Evolutionary conservation across 2,797 vertebrate genomes (phyloP).

Genomic region (Lutjanus campechanus): DNA sequence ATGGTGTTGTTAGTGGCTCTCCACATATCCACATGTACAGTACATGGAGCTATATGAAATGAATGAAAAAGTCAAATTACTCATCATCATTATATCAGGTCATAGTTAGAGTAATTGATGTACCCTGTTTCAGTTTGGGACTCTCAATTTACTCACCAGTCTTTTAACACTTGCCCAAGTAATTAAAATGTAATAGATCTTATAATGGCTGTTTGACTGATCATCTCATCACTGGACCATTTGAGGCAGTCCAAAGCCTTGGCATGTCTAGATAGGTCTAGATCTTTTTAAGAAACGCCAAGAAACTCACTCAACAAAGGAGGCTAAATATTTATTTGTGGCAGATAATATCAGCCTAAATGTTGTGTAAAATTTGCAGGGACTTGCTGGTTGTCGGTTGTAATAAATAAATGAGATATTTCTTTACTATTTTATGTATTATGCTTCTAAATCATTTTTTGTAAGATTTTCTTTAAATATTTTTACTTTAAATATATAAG

Average conservation of each 20-base stretch:
- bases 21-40: conserved; percentile 47
- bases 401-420: background rate
- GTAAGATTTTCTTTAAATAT: too few relatives aligned
- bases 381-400: background rate
- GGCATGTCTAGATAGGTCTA: background rate
- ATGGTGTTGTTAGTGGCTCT: conserved; percentile 80
- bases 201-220: conserved; percentile 69
- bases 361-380: background rate
- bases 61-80: conserved; percentile 68
- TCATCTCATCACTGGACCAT: conserved; percentile 64
- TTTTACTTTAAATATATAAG: too few relatives aligned
- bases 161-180: conserved; percentile 66
- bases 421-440: background rate
- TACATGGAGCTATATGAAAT: conserved; percentile 60
- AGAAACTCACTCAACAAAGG: background rate
- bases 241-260: conserved; percentile 20
- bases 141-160: conserved; percentile 62
- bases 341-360: background rate
- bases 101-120: conserved; percentile 70
- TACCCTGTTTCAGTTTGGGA: conserved; percentile 55
- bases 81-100: conserved; percentile 68
- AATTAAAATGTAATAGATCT: conserved; percentile 72
- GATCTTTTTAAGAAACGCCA: background rate
- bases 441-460: background rate
- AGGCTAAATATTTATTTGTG: background rate